phyloP scores from a whole-genome alignment of 2,113 vertebrate species.

The Oenanthe oenanthe region DNA sequence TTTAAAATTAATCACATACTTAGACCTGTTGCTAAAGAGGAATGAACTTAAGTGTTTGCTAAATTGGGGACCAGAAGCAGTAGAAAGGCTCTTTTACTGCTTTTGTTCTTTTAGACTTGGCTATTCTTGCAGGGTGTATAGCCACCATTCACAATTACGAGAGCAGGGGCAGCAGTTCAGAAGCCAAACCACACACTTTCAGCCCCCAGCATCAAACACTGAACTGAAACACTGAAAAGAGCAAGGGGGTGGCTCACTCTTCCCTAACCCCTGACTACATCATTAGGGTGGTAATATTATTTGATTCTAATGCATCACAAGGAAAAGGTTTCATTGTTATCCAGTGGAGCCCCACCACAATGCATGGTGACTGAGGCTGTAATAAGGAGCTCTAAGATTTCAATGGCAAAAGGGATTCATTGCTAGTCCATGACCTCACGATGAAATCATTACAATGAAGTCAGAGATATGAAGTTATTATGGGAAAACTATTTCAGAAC shows the following conservation, averaged over 20 bases:
- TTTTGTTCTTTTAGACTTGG: not conserved
- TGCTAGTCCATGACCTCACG: conserved; percentile 50
- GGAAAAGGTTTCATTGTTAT: conserved; percentile 20
- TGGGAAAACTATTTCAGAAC: conserved; percentile 31
- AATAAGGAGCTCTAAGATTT: conserved; percentile 48
- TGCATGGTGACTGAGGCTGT: conserved; percentile 1
- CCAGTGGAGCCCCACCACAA: conserved; percentile 1
- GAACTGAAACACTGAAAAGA: not conserved
- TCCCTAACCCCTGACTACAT: not conserved
- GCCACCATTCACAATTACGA: not conserved
- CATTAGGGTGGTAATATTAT: conserved; percentile 7
- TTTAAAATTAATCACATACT: not conserved
- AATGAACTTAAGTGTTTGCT: not conserved
- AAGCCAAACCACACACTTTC: not conserved
- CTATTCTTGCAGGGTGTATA: not conserved
- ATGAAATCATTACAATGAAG: conserved; percentile 62
- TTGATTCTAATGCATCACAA: conserved; percentile 18
- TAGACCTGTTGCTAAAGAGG: not conserved
- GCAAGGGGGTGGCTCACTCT: not conserved
- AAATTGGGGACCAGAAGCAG: not conserved
- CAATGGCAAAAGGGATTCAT: conserved; percentile 28
- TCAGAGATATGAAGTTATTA: conserved; percentile 56
- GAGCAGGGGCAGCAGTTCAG: not conserved
- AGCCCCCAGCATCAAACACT: not conserved
- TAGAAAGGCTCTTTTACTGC: not conserved